Base-by-base conservation (phyloP, 2,888 invertebrate species). In the Tiliacea aurago region DNA sequence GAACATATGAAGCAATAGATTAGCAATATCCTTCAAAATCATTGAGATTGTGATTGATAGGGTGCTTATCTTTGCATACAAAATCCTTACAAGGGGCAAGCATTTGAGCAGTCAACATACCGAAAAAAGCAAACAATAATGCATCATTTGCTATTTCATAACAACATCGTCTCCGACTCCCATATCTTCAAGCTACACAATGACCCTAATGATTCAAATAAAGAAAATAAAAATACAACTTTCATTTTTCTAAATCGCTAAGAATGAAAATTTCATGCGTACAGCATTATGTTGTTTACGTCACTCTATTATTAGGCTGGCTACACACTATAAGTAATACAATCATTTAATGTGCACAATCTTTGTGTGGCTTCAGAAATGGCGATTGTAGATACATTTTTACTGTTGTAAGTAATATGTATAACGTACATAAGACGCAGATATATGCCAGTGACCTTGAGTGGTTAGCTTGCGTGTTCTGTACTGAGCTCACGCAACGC, bases 171-270 rank as follows among this genome's bases (percentile, higher is more conserved):
- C 28, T 2, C 28, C 2, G n/a, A 55, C 23, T 23, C 10, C 18
- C 20, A 5, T 69, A 69, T 28, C 55, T 33, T 43, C n/a, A 64
- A 41, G 7, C 23, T 5, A 51, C 64, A 49, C 28, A 70, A 59
- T 58, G 20, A 37, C 63, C 47, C 6, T 76, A 77, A 80, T 61
- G 71, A 70, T 68, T 53, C 47, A 47, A 49, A 55, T 20, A 56
- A 67, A 77, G 58, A 69, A 72, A 55, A 80, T 37, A n/a, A 23
- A 41, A 75, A 45, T 37, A 75, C 53, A 56, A 83, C 76, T 76
- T 85, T 85, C 78, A 58, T 75, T 85, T 83, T 75, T 77, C 67
- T 71, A 80, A 85, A 87, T 77, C 67, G 68, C 56, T 62, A 58
- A 70, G 70, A 78, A 83, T 77, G 74, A 78, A 87, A 76, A 78